Conservation (phyloP, 37 sponge, comb jelly and placozoan species). For the Diacarnus erythraeanus region DNA sequence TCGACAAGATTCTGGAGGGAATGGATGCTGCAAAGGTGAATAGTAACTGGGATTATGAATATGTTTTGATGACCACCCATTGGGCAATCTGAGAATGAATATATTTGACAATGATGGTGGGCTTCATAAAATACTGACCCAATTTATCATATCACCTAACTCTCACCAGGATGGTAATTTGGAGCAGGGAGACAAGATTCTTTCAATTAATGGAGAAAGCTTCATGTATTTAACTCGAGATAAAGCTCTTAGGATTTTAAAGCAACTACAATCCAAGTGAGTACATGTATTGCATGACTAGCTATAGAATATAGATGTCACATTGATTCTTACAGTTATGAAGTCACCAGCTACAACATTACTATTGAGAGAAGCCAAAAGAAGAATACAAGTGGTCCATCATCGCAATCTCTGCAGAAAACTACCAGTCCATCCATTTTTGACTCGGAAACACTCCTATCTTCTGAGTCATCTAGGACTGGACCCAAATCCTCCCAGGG, state of each 20-base stretch:
- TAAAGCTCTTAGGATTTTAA: constrained; percentile 60
- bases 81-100: too few relatives aligned
- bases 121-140: not conserved
- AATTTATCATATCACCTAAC: not conserved
- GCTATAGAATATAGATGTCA: not conserved
- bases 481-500: not conserved
- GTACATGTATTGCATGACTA: too few relatives aligned
- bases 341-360: constrained; percentile 26
- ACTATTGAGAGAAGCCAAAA: constrained; percentile 2
- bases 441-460: constrained; percentile 30
- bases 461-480: not conserved
- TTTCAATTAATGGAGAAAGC: constrained; percentile 76
- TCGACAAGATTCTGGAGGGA: constrained; percentile 72
- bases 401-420: not conserved
- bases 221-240: constrained; percentile 51
- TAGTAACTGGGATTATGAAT: not conserved
- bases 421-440: constrained; percentile 16
- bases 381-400: not conserved
- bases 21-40: constrained; percentile 74
- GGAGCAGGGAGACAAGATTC: constrained; percentile 61
- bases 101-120: not conserved
- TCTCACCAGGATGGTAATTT: constrained; percentile 57
- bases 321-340: constrained; percentile 12
- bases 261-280: constrained; percentile 63
- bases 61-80: not conserved